phyloP scores from a whole-genome alignment of 2,888 invertebrate genomes.

The Ypsolopha sequella region DNA sequence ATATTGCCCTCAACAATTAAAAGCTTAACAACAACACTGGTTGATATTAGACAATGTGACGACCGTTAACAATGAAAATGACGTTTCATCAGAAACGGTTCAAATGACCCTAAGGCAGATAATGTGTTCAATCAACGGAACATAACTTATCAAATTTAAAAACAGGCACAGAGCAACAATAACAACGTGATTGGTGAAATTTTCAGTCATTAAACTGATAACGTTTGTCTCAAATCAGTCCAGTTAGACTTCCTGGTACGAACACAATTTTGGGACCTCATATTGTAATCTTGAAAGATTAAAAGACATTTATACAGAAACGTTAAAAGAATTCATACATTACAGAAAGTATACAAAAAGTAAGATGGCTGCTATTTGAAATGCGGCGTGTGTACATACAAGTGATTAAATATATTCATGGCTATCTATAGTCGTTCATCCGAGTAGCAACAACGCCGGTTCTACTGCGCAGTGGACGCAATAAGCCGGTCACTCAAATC shows the following conservation, averaged over 20 bases:
- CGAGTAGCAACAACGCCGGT: slow-evolving; percentile 12
- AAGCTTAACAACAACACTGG: neutral
- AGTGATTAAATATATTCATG: neutral
- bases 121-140: too few species aligned
- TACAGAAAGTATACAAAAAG: neutral
- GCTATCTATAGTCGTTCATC: neutral
- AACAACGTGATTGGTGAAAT: neutral
- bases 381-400: neutral
- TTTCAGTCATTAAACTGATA: too few species aligned
- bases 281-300: too few species aligned
- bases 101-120: too few species aligned
- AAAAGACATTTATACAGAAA: neutral
- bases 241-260: too few species aligned
- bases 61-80: neutral
- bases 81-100: too few species aligned
- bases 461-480: slow-evolving; percentile 24
- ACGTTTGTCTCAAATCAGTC: too few species aligned
- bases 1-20: neutral
- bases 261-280: too few species aligned
- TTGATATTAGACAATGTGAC: neutral
- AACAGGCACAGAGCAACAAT: neutral
- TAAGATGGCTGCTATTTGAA: neutral
- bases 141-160: neutral
- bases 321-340: neutral
- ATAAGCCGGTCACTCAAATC: slow-evolving; percentile 19